A percentile compares a stretch with the other conserved stretches of the same genome.
Evolutionary conservation across 2,888 invertebrate genomes (phyloP).

Genomic region (Sminthurides aquaticus): DNA sequence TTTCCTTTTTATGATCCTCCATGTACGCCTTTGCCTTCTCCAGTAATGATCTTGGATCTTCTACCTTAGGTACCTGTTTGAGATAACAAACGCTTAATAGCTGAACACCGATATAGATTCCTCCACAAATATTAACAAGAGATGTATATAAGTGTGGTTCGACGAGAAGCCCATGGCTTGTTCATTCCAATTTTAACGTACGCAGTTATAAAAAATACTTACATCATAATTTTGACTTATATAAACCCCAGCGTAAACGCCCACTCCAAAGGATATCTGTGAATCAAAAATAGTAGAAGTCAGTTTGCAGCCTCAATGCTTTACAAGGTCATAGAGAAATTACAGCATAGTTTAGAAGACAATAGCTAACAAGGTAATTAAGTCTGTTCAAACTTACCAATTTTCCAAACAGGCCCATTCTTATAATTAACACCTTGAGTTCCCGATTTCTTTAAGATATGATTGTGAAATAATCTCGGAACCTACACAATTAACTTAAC

Average conservation of each 20-base stretch:
- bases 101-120: too few species aligned
- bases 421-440: not conserved
- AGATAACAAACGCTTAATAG: too few species aligned
- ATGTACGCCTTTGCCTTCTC: not conserved
- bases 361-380: not conserved
- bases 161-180: too few species aligned
- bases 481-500: too few species aligned
- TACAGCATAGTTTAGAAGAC: not conserved
- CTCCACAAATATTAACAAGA: too few species aligned
- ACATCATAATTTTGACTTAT: not conserved
- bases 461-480: too few species aligned
- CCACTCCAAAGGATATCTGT: not conserved
- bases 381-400: not conserved
- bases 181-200: not conserved
- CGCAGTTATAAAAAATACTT: not conserved
- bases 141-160: too few species aligned
- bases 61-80: not conserved
- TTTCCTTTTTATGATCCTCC: not conserved
- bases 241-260: not conserved
- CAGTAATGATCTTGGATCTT: not conserved
- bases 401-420: not conserved
- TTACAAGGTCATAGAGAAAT: too few species aligned
- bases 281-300: not conserved
- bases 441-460: too few species aligned
- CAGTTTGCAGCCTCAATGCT: too few species aligned